A percentile compares a stretch with the other conserved stretches of the same genome.
Conservation (phyloP, 1,140 invertebrate species). For the Euborellia annulipes region DNA sequence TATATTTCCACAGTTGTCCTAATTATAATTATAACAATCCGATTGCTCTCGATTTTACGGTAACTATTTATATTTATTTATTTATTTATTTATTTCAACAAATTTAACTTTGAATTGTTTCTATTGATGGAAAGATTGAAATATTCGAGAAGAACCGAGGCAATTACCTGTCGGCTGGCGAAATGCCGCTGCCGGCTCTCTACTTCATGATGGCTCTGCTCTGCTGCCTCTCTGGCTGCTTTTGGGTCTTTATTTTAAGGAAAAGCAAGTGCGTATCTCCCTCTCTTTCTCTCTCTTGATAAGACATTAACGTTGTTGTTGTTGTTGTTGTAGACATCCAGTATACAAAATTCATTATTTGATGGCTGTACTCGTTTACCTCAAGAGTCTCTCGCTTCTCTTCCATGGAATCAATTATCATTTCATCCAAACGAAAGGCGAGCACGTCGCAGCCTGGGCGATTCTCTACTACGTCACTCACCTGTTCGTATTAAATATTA, state of each 20-base stretch:
- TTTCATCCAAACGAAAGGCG: constrained; percentile 85
- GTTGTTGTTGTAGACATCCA: constrained; percentile 41
- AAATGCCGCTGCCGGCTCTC: constrained; percentile 84
- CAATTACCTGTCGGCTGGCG: constrained; percentile 91
- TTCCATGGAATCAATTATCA: constrained; percentile 96
- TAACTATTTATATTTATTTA: constrained; percentile 26
- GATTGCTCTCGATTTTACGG: constrained; percentile 42
- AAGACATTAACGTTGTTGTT: constrained; percentile 5
- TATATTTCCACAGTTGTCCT: constrained; percentile 91
- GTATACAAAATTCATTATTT: constrained; percentile 95
- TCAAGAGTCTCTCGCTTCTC: constrained; percentile 82
- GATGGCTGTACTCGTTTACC: constrained; percentile 85
- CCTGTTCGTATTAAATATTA: constrained; percentile 41
- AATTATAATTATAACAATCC: constrained; percentile 38
- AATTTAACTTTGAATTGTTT: constrained; percentile 2
- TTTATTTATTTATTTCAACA: constrained; percentile 1
- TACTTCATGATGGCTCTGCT: constrained; percentile 84
- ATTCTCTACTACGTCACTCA: constrained; percentile 94
- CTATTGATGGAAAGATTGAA: no score
- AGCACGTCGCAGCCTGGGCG: constrained; percentile 93
- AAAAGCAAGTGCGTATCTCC: constrained; percentile 51
- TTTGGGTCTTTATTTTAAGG: constrained; percentile 83
- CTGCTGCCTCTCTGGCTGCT: constrained; percentile 74
- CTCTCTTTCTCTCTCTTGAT: not conserved
- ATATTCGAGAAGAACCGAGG: constrained; percentile 70